A percentile compares a stretch with the other conserved stretches of the same genome.
These are phyloP conservation scores for Esperia sulphurella DNA, from an alignment of 2,888 invertebrate genomes.

Conservation along the genomic window DNA sequence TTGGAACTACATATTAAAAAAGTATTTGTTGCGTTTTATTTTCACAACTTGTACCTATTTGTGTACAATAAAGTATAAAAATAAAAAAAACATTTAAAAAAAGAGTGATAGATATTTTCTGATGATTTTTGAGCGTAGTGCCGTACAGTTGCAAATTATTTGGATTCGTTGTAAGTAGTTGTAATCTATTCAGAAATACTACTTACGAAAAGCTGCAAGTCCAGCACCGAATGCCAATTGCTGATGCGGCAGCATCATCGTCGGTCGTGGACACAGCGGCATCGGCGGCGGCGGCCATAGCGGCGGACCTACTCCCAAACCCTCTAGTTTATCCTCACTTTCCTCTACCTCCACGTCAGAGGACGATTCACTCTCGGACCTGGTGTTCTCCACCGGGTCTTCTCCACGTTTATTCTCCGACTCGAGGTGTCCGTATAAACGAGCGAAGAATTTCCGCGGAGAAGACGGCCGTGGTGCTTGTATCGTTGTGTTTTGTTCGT, in stretches of 20 bases:
- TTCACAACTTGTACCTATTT: no score
- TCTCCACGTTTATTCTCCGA: slow-evolving; percentile 34
- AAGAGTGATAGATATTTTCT: no score
- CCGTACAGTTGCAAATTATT: background rate
- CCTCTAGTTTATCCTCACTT: slow-evolving; percentile 28
- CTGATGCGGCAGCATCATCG: slow-evolving; percentile 60
- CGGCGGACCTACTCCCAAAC: slow-evolving; percentile 23
- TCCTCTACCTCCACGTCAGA: slow-evolving; percentile 68
- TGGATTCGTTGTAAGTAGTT: no score
- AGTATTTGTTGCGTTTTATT: no score
- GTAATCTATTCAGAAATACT: no score
- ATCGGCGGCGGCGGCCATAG: slow-evolving; percentile 56
- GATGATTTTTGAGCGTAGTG: no score
- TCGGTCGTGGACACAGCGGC: slow-evolving; percentile 63
- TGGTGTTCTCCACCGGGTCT: slow-evolving; percentile 27
- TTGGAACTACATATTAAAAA: no score
- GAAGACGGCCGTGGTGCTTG: slow-evolving; percentile 82
- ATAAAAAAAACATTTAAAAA: no score
- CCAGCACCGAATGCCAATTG: slow-evolving; percentile 81
- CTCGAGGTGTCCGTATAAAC: slow-evolving; percentile 89
- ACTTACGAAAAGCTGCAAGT: slow-evolving; percentile 79
- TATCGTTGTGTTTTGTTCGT: slow-evolving; percentile 34
- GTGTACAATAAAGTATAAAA: no score
- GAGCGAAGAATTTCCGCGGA: slow-evolving; percentile 88
- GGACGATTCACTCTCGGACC: slow-evolving; percentile 60